A percentile compares a stretch with the other conserved stretches of the same genome.
Conservation (phyloP, 2,113 vertebrate genomes). For the Gila orcuttii region DNA sequence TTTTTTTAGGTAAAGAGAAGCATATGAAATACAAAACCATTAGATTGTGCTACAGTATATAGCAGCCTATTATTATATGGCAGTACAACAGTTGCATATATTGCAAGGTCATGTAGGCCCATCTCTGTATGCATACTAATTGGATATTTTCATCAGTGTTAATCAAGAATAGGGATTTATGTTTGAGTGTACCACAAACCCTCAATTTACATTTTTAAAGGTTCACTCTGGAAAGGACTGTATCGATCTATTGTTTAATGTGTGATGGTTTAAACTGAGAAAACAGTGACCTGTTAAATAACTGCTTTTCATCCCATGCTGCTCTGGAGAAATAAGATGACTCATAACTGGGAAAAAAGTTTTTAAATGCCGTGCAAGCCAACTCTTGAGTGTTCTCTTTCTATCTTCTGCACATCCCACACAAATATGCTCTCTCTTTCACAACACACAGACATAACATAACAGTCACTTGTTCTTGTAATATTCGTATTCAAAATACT, state of each 20-base stretch:
- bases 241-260: neutral
- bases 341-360: conserved; percentile 13
- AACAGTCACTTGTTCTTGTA: conserved; percentile 31
- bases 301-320: neutral
- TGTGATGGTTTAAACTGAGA: neutral
- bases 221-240: neutral
- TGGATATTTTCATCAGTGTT: conserved; percentile 3
- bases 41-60: neutral
- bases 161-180: neutral
- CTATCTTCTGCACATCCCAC: conserved; percentile 47
- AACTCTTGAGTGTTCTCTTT: conserved; percentile 29
- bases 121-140: conserved; percentile 1
- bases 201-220: neutral
- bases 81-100: neutral
- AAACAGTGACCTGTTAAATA: neutral
- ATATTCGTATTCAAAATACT: conserved; percentile 9
- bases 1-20: neutral
- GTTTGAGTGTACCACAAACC: neutral
- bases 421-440: conserved; percentile 41
- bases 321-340: neutral
- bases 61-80: neutral
- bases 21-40: neutral
- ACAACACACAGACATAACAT: conserved; percentile 19
- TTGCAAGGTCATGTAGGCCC: neutral
- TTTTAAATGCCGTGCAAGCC: conserved; percentile 27